Base-by-base conservation (phyloP, 2,888 invertebrate genomes). In the Tiliacea aurago region DNA sequence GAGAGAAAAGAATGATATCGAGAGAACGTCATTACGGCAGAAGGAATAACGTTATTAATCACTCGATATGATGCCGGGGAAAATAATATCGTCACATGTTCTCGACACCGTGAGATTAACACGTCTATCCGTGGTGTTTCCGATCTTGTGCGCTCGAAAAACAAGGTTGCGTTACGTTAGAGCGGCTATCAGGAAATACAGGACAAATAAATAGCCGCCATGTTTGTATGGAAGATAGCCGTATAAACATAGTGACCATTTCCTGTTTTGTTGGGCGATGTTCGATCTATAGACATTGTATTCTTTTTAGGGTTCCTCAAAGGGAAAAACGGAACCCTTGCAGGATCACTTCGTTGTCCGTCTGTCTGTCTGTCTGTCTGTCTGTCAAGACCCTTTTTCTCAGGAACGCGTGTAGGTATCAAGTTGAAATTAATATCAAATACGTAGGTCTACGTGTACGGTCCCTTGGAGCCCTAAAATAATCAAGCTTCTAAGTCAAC, bases 1-100 rank as follows among this genome's bases (percentile, higher is more conserved):
- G 84, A 85, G 78, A 84, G 83, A 82, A 85, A 89, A 84, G 84
- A 78, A 86, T 83, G 90, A 92, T 92, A 93, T 91, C 89, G 91
- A 90, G 85, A 84, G 90, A 88, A 87, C 91, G 93, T 91, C 93
- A 92, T 93, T 93, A 93, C 87, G 90, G 90, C 87, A 91, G 88
- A 93, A 91, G 91, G 91, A 94, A 94, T 93, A 92, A 92, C 91
- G 94, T 94, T 95, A 96, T 95, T 96, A 95, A 96, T 96, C 95
- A 95, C 91, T 91, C 87, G 90, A 94, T 94, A 93, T 93, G 93
- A 94, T 93, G 91, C 92, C 86, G 91, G 88, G 94, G 93, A 94
- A 94, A 95, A 95, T 95, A 95, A 94, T 94, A 94, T 93, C 95
- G 95, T 95, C 95, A 95, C 93, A 94, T 95, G 95, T 89, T 94